A percentile compares a stretch with the other conserved stretches of the same genome.
Evolutionary conservation across 2,797 vertebrate species (phyloP).

Genomic region (Leuciscus waleckii): DNA sequence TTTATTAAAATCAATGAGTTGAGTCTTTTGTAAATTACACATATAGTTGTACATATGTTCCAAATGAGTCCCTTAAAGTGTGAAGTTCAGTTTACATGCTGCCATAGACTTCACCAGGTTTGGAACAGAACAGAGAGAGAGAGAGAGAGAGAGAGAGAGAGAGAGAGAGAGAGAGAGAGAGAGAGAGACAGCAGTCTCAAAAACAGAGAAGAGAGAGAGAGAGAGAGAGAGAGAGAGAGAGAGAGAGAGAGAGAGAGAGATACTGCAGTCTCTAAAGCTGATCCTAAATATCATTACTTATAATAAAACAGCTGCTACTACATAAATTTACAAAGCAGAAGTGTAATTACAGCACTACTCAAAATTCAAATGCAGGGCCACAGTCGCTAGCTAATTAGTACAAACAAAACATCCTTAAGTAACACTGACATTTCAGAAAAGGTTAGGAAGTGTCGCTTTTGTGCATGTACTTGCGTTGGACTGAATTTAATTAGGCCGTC

Average conservation of each 20-base stretch:
- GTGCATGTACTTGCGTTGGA: background rate
- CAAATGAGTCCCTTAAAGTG: conserved; percentile 7
- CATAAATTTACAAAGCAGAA: conserved; percentile 64
- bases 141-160: background rate
- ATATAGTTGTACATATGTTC: background rate
- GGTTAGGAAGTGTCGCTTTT: conserved; percentile 29
- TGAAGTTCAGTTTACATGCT: background rate
- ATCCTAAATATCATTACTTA: conserved; percentile 46
- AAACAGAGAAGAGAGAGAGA: background rate
- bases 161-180: background rate
- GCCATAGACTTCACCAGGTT: conserved; percentile 2
- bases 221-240: background rate
- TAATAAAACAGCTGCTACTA: conserved; percentile 54
- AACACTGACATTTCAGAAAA: conserved; percentile 58
- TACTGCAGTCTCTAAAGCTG: background rate
- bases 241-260: background rate
- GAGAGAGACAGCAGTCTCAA: no score
- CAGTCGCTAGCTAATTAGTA: conserved; percentile 63
- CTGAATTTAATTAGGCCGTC: background rate
- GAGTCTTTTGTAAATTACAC: background rate
- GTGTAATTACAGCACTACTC: conserved; percentile 65
- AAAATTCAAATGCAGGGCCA: conserved; percentile 62
- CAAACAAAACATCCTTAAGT: conserved; percentile 45
- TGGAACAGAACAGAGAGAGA: background rate
- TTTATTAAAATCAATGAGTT: conserved; percentile 5